These are phyloP conservation scores for Ptilorrhoa leucosticta DNA, from an alignment of 2,113 vertebrate species.

Conservation along the genomic window DNA sequence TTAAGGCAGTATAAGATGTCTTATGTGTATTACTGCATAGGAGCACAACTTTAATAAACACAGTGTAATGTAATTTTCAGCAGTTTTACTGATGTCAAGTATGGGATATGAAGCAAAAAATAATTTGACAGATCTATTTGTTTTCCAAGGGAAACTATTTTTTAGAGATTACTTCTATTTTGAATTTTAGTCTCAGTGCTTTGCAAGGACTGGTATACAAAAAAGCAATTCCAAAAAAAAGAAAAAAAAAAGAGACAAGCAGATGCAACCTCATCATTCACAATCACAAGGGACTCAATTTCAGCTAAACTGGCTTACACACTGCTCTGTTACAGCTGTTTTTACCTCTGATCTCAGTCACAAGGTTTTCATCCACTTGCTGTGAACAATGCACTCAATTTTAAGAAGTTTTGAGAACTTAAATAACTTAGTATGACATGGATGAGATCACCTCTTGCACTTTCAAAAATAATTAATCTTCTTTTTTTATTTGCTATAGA, in stretches of 20 bases:
- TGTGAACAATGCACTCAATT: neutral
- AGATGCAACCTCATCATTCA: neutral
- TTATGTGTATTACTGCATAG: slow-evolving; percentile 19
- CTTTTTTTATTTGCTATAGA: slow-evolving; percentile 16
- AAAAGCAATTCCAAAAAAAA: neutral
- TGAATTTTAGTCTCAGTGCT: neutral
- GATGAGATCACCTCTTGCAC: neutral
- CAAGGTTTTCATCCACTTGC: neutral
- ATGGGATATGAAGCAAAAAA: neutral
- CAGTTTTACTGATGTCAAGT: slow-evolving; percentile 15
- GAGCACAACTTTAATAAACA: slow-evolving; percentile 54
- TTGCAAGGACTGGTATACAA: neutral
- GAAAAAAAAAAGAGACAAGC: neutral
- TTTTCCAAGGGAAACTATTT: neutral
- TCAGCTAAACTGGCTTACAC: neutral
- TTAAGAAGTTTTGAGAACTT: slow-evolving; percentile 7
- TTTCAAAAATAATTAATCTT: slow-evolving; percentile 42
- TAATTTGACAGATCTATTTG: slow-evolving; percentile 7
- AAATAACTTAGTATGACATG: neutral
- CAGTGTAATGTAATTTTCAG: slow-evolving; percentile 14
- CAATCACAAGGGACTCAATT: neutral
- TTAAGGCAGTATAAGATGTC: slow-evolving; percentile 39
- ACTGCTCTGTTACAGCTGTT: neutral
- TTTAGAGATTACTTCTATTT: neutral
- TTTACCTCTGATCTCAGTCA: neutral